These are phyloP conservation scores for Coreoperca whiteheadi DNA, from an alignment of 2,113 vertebrate species.

Conservation along the genomic window DNA sequence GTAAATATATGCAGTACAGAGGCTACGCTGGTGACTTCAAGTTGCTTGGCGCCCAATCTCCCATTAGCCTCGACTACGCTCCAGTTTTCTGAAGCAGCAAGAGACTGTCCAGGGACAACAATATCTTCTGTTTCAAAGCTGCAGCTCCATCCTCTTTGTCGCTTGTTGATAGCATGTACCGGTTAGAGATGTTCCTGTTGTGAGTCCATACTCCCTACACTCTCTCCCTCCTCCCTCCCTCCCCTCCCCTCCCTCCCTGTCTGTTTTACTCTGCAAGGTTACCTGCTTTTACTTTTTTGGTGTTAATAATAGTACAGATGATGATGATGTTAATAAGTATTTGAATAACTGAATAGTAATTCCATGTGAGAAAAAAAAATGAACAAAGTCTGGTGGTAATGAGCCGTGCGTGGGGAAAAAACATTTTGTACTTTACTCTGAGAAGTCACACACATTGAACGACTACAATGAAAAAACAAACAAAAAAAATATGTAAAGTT, in stretches of 20 bases:
- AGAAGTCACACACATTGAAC: slow-evolving; percentile 75
- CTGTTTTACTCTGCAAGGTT: slow-evolving; percentile 86
- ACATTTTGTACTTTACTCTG: slow-evolving; percentile 82
- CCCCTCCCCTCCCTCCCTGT: slow-evolving; percentile 61
- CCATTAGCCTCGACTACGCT: slow-evolving; percentile 69
- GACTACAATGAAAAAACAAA: slow-evolving; percentile 46
- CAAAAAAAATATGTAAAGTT: slow-evolving; percentile 74
- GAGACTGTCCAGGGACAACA: slow-evolving; percentile 72
- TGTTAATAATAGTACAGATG: slow-evolving; percentile 86
- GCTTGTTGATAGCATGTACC: slow-evolving; percentile 90
- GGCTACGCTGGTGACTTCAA: slow-evolving; percentile 54
- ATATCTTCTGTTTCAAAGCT: slow-evolving; percentile 75
- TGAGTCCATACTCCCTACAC: slow-evolving; percentile 76
- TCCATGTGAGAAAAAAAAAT: slow-evolving; percentile 79
- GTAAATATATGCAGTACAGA: slow-evolving; percentile 86
- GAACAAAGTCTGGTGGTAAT: slow-evolving; percentile 70
- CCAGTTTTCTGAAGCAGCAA: slow-evolving; percentile 71
- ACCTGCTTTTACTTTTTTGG: slow-evolving; percentile 85
- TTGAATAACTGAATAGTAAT: slow-evolving; percentile 85
- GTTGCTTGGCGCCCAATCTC: slow-evolving; percentile 57
- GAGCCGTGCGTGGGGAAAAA: slow-evolving; percentile 72
- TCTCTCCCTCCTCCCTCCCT: slow-evolving; percentile 1
- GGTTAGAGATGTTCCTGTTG: slow-evolving; percentile 87
- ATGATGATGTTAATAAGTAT: slow-evolving; percentile 87
- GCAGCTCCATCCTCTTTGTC: slow-evolving; percentile 78